Conservation (phyloP, 1,140 invertebrate genomes). For the Trichonephila inaurata region DNA sequence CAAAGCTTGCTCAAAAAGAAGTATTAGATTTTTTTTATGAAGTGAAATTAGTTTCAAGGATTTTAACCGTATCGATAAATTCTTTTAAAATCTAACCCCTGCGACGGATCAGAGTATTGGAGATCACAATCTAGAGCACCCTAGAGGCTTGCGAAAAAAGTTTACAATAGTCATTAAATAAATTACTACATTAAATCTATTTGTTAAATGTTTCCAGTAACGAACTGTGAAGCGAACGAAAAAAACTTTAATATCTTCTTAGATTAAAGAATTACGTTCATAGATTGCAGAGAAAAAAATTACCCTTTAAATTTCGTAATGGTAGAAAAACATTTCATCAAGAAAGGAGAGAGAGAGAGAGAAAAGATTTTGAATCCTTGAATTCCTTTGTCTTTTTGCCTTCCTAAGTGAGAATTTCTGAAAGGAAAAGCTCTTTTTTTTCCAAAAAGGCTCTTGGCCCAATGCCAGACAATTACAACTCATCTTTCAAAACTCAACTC, state of each 20-base stretch:
- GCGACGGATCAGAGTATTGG: no score
- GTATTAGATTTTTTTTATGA: no score
- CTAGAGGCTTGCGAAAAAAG: neutral
- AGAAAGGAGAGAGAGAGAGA: neutral
- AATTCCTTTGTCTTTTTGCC: conserved; percentile 67
- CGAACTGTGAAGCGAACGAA: neutral
- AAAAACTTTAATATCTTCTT: conserved; percentile 41
- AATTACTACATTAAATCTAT: conserved; percentile 22
- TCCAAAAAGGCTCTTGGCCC: conserved; percentile 57
- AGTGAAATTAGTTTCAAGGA: no score
- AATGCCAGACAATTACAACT: conserved; percentile 71
- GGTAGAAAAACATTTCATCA: conserved; percentile 58
- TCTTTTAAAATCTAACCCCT: no score
- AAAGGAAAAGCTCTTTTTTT: conserved; percentile 56
- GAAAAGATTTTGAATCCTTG: conserved; percentile 17
- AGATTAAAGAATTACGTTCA: neutral
- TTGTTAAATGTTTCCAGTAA: conserved; percentile 7
- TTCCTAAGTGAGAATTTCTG: conserved; percentile 60
- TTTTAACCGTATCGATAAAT: no score
- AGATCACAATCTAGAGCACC: neutral
- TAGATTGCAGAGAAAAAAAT: no score
- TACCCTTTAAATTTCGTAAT: conserved; percentile 32
- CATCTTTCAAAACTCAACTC: conserved; percentile 72
- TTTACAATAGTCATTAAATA: conserved; percentile 30
- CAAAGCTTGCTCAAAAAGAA: no score